Evolutionary conservation across 1,140 invertebrate species (phyloP).

Genomic region (Diabrotica virgifera): DNA sequence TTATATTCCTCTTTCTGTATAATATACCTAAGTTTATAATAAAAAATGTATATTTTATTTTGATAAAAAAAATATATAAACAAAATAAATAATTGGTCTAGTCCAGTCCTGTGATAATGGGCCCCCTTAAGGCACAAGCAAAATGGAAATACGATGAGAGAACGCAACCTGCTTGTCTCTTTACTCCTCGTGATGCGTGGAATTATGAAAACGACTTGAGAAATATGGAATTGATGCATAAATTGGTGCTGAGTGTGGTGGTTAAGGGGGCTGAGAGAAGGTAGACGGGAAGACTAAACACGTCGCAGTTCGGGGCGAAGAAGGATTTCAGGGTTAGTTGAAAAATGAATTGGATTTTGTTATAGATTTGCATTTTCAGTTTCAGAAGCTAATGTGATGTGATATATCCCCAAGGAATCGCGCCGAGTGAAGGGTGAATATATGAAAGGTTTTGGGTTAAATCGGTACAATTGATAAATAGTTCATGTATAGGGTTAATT

Average conservation of each 20-base stretch:
- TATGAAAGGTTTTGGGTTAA: background rate
- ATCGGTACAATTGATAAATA: too few relatives aligned
- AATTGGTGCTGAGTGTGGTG: conserved; percentile 32
- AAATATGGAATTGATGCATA: conserved; percentile 51
- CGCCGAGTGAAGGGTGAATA: background rate
- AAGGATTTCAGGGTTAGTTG: conserved; percentile 2
- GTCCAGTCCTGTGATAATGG: background rate
- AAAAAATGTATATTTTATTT: too few relatives aligned
- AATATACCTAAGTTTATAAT: too few relatives aligned
- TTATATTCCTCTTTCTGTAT: too few relatives aligned
- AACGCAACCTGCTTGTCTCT: conserved; percentile 36
- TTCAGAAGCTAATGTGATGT: background rate
- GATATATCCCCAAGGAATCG: background rate
- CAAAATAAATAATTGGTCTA: background rate
- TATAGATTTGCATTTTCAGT: conserved; percentile 3
- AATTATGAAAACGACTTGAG: conserved; percentile 51
- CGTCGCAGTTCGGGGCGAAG: conserved; percentile 12
- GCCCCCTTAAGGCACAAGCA: conserved; percentile 22
- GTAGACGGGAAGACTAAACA: conserved; percentile 23
- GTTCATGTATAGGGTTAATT: too few relatives aligned
- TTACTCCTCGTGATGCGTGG: conserved; percentile 46
- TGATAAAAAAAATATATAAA: too few relatives aligned
- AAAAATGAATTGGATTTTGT: conserved; percentile 13
- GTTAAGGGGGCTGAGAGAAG: conserved; percentile 14
- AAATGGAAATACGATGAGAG: conserved; percentile 48